Evolutionary conservation across 2,888 invertebrate genomes (phyloP).

Genomic region (Diarsia dahlii): DNA sequence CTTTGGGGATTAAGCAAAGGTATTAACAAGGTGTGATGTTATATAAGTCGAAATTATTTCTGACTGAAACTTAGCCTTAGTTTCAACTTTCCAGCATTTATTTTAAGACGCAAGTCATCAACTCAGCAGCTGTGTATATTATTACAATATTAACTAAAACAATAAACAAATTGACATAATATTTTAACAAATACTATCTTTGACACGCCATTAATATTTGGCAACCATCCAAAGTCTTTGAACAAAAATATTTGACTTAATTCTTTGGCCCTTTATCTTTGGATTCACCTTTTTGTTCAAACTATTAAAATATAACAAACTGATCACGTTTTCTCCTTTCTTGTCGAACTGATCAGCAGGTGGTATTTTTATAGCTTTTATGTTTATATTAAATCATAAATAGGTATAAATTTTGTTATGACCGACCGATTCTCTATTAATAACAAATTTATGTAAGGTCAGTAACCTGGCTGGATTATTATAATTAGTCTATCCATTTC

Average conservation of each 20-base stretch:
- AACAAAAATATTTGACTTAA: conserved; percentile 52
- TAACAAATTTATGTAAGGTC: conserved; percentile 39
- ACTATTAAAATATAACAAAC: conserved; percentile 7
- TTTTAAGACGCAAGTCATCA: neutral
- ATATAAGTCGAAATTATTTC: neutral
- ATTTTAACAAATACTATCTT: conserved; percentile 34
- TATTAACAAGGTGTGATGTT: too few species aligned
- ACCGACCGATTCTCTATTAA: conserved; percentile 20
- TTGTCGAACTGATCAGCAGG: neutral
- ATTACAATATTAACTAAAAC: conserved; percentile 21
- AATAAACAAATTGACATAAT: conserved; percentile 44
- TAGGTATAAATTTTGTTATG: neutral
- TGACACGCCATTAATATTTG: conserved; percentile 34
- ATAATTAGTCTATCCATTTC: conserved; percentile 34
- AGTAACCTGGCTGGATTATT: conserved; percentile 45
- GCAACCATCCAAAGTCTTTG: conserved; percentile 43
- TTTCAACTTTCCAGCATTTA: neutral
- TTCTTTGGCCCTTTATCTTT: conserved; percentile 33
- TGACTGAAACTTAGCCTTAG: neutral
- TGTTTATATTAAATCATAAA: conserved; percentile 32
- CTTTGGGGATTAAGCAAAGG: too few species aligned
- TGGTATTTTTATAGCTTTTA: conserved; percentile 1
- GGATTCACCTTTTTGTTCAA: conserved; percentile 31
- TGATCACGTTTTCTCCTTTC: neutral
- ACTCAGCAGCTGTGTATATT: conserved; percentile 16